Evolutionary conservation across 2,888 invertebrate species (phyloP).

Genomic region (Drepanosiphum platanoidis): DNA sequence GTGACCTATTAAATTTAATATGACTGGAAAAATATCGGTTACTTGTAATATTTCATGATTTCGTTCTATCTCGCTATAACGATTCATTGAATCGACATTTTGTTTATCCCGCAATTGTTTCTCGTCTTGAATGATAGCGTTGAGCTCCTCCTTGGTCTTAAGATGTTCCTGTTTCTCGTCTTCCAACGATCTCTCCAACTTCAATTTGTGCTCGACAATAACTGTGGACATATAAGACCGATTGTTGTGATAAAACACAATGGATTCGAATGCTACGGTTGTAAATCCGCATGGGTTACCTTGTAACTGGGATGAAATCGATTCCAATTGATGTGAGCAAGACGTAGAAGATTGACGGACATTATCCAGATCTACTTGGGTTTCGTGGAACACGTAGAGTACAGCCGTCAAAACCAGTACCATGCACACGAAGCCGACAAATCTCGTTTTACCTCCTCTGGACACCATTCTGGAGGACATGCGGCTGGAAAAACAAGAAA

Average conservation of each 20-base stretch:
- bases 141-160: slow-evolving; percentile 69
- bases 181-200: slow-evolving; percentile 72
- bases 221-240: slow-evolving; percentile 68
- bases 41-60: slow-evolving; percentile 70
- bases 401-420: slow-evolving; percentile 70
- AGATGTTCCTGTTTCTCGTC: slow-evolving; percentile 71
- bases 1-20: not conserved
- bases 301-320: slow-evolving; percentile 72
- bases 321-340: slow-evolving; percentile 73
- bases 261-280: not conserved
- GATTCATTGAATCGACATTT: slow-evolving; percentile 69
- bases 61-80: slow-evolving; percentile 71
- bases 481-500: too few species aligned
- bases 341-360: slow-evolving; percentile 69
- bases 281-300: slow-evolving; percentile 68
- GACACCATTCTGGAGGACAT: slow-evolving; percentile 68
- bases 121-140: slow-evolving; percentile 69
- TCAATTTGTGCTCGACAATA: slow-evolving; percentile 72
- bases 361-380: slow-evolving; percentile 72
- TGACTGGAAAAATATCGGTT: not conserved
- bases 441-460: slow-evolving; percentile 72
- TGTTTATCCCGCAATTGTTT: slow-evolving; percentile 69
- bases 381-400: slow-evolving; percentile 72
- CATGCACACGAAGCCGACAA: slow-evolving; percentile 71
- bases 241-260: not conserved